Conservation (phyloP, 2,888 invertebrate genomes). For the Diplolepis rosae region DNA sequence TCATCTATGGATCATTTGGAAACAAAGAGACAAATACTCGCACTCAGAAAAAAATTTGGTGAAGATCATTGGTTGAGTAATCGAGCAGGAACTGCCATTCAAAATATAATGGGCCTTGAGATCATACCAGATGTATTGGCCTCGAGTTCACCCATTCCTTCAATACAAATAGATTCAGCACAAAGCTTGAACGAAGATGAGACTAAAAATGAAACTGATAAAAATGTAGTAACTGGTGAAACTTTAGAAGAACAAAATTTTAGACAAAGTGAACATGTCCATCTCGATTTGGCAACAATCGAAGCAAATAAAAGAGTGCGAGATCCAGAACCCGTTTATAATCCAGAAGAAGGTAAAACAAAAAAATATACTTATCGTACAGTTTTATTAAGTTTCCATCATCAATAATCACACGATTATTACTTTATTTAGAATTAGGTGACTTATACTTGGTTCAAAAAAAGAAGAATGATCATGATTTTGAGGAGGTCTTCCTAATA, state of each 20-base stretch:
- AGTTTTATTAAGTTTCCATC: neutral
- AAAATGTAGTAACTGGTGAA: conserved; percentile 35
- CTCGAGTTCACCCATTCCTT: conserved; percentile 13
- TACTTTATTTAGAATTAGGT: conserved; percentile 58
- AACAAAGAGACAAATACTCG: conserved; percentile 78
- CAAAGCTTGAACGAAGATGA: conserved; percentile 27
- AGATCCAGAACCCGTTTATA: conserved; percentile 52
- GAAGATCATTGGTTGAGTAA: conserved; percentile 78
- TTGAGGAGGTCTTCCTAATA: conserved; percentile 74
- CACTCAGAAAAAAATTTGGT: conserved; percentile 77
- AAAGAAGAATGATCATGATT: conserved; percentile 65
- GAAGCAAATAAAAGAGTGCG: conserved; percentile 54
- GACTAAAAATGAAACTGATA: conserved; percentile 5
- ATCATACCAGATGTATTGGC: neutral
- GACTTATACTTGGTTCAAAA: conserved; percentile 71
- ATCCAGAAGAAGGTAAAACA: conserved; percentile 63
- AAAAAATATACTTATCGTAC: neutral
- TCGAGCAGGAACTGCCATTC: conserved; percentile 75
- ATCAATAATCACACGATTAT: neutral
- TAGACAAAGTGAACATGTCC: conserved; percentile 4
- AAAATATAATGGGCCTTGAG: conserved; percentile 75
- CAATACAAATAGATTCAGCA: conserved; percentile 23
- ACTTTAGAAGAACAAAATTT: conserved; percentile 28
- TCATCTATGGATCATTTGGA: conserved; percentile 75
- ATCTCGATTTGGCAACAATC: neutral